These are phyloP conservation scores for Potamarius usumacintae DNA, from an alignment of 2,113 vertebrate genomes.

Conservation along the genomic window DNA sequence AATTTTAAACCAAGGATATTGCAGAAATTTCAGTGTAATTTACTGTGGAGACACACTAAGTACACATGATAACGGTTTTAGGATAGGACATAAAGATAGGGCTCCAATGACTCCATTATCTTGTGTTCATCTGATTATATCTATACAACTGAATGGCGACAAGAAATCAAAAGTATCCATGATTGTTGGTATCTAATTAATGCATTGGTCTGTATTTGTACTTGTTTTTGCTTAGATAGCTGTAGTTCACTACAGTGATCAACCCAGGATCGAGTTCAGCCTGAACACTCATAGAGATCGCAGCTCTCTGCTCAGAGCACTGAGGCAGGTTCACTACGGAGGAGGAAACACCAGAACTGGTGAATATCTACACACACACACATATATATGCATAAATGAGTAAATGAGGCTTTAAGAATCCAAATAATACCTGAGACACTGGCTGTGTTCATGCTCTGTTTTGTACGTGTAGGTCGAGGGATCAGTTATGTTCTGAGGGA, in stretches of 20 bases:
- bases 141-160: background rate
- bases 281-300: slow-evolving; percentile 78
- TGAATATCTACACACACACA: slow-evolving; percentile 42
- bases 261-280: slow-evolving; percentile 80
- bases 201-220: background rate
- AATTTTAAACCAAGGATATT: no score
- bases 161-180: background rate
- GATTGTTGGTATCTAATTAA: background rate
- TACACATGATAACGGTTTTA: background rate
- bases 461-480: slow-evolving; percentile 73
- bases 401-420: background rate
- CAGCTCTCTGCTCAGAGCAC: slow-evolving; percentile 74
- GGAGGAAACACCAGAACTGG: slow-evolving; percentile 89
- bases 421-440: background rate
- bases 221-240: slow-evolving; percentile 74
- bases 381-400: background rate
- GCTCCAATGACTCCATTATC: background rate
- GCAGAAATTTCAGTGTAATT: background rate
- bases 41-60: background rate
- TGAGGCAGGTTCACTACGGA: slow-evolving; percentile 72
- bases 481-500: slow-evolving; percentile 81
- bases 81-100: background rate
- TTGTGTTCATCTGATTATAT: background rate
- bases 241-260: slow-evolving; percentile 84
- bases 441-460: background rate